Evolutionary conservation across 2,888 invertebrate genomes (phyloP).

Genomic region (Cabera pusaria): DNA sequence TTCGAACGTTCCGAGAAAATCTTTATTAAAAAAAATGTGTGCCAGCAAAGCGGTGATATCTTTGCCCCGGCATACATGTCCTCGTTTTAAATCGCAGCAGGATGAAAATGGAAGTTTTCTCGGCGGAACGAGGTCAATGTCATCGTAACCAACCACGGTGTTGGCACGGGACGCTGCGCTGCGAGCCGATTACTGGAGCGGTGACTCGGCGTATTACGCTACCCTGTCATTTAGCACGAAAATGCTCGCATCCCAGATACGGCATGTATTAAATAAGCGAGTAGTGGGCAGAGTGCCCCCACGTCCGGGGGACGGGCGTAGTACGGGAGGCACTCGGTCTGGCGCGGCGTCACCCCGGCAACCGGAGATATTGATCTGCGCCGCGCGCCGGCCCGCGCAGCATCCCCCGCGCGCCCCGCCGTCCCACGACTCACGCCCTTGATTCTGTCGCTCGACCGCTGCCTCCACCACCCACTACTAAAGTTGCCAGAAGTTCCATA

Average conservation of each 20-base stretch:
- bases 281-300: slow-evolving; percentile 60
- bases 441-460: slow-evolving; percentile 62
- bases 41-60: slow-evolving; percentile 10
- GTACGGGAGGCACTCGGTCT: slow-evolving; percentile 86
- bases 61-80: slow-evolving; percentile 22
- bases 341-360: slow-evolving; percentile 84
- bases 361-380: slow-evolving; percentile 82
- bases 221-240: slow-evolving; percentile 75
- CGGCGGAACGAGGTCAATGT: slow-evolving; percentile 60
- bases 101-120: slow-evolving; percentile 48
- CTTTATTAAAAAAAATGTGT: slow-evolving; percentile 16
- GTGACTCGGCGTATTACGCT: slow-evolving; percentile 59
- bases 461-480: slow-evolving; percentile 36
- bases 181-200: slow-evolving; percentile 44
- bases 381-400: slow-evolving; percentile 66
- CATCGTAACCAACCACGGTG: slow-evolving; percentile 43
- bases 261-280: slow-evolving; percentile 79
- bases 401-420: slow-evolving; percentile 59
- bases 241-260: slow-evolving; percentile 76
- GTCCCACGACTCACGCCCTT: slow-evolving; percentile 51
- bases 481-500: slow-evolving; percentile 5
- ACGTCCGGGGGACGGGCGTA: slow-evolving; percentile 59
- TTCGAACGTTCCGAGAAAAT: slow-evolving; percentile 7
- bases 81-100: slow-evolving; percentile 31
- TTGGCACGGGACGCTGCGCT: slow-evolving; percentile 23